Base-by-base conservation (phyloP, 2,888 invertebrate species). In the Leptopilina drosophilae region DNA sequence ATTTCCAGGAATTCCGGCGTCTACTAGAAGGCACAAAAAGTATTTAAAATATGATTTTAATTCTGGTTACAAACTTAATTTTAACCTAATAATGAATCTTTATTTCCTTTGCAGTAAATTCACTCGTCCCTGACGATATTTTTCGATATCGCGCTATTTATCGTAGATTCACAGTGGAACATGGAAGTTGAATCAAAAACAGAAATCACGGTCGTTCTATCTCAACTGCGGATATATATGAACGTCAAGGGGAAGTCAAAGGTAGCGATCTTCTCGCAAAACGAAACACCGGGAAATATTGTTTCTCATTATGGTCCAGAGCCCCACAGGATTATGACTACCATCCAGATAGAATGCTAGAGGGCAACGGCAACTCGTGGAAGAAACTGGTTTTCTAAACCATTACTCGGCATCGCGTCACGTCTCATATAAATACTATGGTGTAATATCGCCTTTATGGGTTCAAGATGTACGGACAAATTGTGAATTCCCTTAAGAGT, bases 351-450 rank as follows among this genome's bases (percentile, higher is more conserved):
- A 65, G 46, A 67, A 49, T 76, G 77, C 80, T 75, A 78, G 76
- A 79, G 83, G 81, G 80, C 81, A 82, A 81, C 78, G 77, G 79
- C 80, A 33, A 67, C 49, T 73, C 56, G 56, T 73, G 77, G 78
- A 73, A 78, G 82, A 56, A 85, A 85, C 85, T 83, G 85, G 85
- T 85, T 85, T 83, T 80, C 83, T 83, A 84, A 42, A 83, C 83
- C 83, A 84, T 85, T 85, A 84, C 83, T 83, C 81, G 83, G 67
- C 82, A 81, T 81, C 81, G 81, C 83, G 82, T 83, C 84, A 83
- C 84, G 83, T 85, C 83, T 79, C 83, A 83, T 83, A 83, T 82
- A 85, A 85, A 85, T 84, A 85, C 81, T 82, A 75, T 81, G 79
- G 82, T 83, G 82, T 83, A 84, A 83, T 83, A 82, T 81, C 80